Conservation (phyloP, 2,888 invertebrate genomes). For the Metopia argyrocephala region DNA sequence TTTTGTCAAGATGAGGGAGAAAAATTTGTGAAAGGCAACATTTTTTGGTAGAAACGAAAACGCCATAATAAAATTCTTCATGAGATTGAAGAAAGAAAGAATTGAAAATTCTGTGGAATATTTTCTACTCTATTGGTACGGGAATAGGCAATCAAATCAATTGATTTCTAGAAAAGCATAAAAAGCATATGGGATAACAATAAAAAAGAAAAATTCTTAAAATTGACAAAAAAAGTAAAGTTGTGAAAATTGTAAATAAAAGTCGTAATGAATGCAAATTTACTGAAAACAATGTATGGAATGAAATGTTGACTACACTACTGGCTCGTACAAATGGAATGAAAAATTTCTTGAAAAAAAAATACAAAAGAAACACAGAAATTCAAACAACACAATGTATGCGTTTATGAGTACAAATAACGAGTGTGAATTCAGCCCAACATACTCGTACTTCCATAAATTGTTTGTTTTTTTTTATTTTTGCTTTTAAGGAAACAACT, state of each 20-base stretch:
- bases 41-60: no score
- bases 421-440: neutral
- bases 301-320: constrained; percentile 15
- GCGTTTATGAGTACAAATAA: neutral
- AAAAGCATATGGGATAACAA: neutral
- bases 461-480: constrained; percentile 20
- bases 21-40: no score
- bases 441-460: constrained; percentile 9
- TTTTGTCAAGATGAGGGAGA: no score
- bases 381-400: neutral
- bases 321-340: no score
- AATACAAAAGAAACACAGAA: constrained; percentile 21
- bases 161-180: constrained; percentile 19
- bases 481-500: neutral
- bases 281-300: constrained; percentile 38
- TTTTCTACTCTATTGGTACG: no score
- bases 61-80: no score
- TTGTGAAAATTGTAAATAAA: constrained; percentile 35
- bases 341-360: constrained; percentile 29
- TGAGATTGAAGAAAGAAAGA: no score
- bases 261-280: constrained; percentile 55
- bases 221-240: neutral
- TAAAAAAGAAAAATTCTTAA: neutral
- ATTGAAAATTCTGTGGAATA: no score
- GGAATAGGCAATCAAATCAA: constrained; percentile 43